Conservation (phyloP, 2,797 vertebrate genomes). For the Alexandromys oeconomus region DNA sequence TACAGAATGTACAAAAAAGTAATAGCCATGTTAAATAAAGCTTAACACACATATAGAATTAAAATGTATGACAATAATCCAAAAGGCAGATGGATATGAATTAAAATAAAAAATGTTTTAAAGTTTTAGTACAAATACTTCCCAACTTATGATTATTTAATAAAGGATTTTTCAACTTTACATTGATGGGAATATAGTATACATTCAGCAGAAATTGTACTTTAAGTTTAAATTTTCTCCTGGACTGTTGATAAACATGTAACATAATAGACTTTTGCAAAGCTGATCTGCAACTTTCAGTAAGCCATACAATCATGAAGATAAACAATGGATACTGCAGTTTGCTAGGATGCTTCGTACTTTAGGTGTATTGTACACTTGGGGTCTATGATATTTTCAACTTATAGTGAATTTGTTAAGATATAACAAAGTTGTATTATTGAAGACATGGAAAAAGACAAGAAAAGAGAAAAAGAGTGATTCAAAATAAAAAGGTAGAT, state of each 20-base stretch:
- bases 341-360: background rate
- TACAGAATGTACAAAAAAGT: background rate
- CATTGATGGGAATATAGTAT: background rate
- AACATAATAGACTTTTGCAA: background rate
- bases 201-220: background rate
- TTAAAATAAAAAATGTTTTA: conserved; percentile 47
- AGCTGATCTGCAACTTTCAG: background rate
- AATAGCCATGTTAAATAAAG: background rate
- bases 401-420: background rate
- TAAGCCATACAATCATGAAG: background rate
- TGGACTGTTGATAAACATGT: background rate
- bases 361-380: background rate
- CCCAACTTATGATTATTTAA: background rate
- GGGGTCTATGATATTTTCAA: background rate
- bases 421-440: background rate
- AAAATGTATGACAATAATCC: conserved; percentile 25
- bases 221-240: background rate
- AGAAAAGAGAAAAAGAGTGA: background rate
- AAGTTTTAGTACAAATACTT: conserved; percentile 7
- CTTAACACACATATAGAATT: background rate
- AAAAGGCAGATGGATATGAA: conserved; percentile 3
- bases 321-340: background rate
- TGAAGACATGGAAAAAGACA: background rate
- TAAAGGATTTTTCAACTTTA: background rate
- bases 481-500: background rate